A percentile compares a stretch with the other conserved stretches of the same genome.
These are phyloP conservation scores for Tineola bisselliella DNA, from an alignment of 2,888 invertebrate species.

Conservation along the genomic window DNA sequence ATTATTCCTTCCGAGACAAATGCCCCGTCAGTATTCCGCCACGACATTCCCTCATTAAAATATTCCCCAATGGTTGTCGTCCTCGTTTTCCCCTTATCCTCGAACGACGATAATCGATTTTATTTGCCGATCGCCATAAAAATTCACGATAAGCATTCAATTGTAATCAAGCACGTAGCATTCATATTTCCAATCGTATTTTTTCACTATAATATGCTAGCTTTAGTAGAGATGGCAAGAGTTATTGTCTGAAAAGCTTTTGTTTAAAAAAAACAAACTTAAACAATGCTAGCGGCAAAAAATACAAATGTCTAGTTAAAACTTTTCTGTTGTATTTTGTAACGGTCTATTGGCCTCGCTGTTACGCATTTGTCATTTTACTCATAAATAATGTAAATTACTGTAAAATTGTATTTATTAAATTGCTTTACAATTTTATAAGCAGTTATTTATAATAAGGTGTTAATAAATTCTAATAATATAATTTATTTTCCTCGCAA, in stretches of 20 bases:
- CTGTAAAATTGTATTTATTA: no score
- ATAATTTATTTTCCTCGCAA: no score
- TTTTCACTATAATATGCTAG: not conserved
- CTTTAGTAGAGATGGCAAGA: not conserved
- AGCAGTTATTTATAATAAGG: no score
- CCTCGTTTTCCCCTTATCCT: conserved; percentile 17
- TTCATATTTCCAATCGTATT: not conserved
- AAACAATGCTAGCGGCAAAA: not conserved
- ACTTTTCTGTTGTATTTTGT: not conserved
- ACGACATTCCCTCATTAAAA: conserved; percentile 58
- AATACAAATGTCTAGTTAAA: not conserved
- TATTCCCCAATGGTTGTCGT: conserved; percentile 31
- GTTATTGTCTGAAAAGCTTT: not conserved
- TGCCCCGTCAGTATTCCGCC: conserved; percentile 38
- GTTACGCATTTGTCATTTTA: no score
- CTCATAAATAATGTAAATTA: no score
- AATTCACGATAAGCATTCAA: conserved; percentile 28
- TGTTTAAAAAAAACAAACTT: not conserved
- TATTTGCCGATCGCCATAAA: conserved; percentile 47
- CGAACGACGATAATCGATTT: conserved; percentile 52
- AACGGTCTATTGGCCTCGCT: not conserved
- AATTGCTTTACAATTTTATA: no score
- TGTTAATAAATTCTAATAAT: no score
- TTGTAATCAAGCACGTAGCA: not conserved
- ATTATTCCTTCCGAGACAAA: conserved; percentile 54